These are phyloP conservation scores for Rhinogobio ventralis DNA, from an alignment of 2,797 vertebrate genomes.

Conservation along the genomic window DNA sequence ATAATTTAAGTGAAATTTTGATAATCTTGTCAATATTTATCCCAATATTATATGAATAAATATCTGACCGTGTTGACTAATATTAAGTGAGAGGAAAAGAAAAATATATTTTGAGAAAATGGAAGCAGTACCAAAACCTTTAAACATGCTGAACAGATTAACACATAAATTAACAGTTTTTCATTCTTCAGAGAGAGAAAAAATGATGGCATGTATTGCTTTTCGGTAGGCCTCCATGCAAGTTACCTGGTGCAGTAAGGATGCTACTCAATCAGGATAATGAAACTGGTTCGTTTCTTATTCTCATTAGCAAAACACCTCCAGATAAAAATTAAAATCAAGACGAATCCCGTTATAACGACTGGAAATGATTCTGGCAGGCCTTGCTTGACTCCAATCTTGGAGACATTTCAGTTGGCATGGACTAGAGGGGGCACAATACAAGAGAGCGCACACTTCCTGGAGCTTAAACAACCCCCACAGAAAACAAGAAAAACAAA, in stretches of 20 bases:
- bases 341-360: not conserved
- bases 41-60: not conserved
- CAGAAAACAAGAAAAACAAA: slow-evolving; percentile 68
- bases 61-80: not conserved
- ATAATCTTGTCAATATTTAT: not conserved
- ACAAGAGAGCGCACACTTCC: slow-evolving; percentile 60
- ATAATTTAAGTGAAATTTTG: not conserved
- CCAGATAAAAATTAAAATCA: not conserved
- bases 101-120: not conserved
- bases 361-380: slow-evolving; percentile 15
- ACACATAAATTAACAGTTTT: not conserved
- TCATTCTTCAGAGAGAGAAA: not conserved
- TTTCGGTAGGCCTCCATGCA: not conserved
- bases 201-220: not conserved
- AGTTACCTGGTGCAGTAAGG: not conserved
- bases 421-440: slow-evolving; percentile 54
- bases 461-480: slow-evolving; percentile 63
- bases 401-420: slow-evolving; percentile 44
- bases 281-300: not conserved
- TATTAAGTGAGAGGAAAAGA: not conserved
- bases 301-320: not conserved
- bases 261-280: not conserved
- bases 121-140: not conserved
- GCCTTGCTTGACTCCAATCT: slow-evolving; percentile 30
- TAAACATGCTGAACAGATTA: not conserved